Conservation (phyloP, 2,888 invertebrate species). For the Nudaria mundana region DNA sequence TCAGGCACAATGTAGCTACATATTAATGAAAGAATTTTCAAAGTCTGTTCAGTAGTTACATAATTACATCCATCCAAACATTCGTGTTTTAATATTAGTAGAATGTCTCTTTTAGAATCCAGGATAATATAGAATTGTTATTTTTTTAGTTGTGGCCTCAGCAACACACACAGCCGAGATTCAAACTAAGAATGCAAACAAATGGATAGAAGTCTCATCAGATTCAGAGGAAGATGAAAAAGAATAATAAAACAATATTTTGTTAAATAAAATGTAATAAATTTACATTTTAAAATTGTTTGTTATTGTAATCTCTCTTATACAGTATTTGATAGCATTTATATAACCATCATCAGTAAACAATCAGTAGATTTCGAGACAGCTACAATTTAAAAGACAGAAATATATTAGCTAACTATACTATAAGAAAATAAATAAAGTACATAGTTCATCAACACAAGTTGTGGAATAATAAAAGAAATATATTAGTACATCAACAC, state of each 20-base stretch:
- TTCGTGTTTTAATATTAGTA: too few species aligned
- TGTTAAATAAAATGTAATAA: constrained; percentile 67
- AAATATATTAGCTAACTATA: constrained; percentile 23
- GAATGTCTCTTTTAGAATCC: too few species aligned
- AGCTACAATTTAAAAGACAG: constrained; percentile 34
- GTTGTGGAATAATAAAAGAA: constrained; percentile 22
- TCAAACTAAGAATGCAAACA: constrained; percentile 51
- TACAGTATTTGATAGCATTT: constrained; percentile 49
- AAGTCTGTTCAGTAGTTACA: too few species aligned
- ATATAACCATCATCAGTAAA: constrained; percentile 56
- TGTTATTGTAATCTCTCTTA: constrained; percentile 62
- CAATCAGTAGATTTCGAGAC: constrained; percentile 45
- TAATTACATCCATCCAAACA: too few species aligned
- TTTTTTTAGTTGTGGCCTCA: constrained; percentile 59
- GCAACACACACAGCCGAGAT: constrained; percentile 63
- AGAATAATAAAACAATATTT: constrained; percentile 32
- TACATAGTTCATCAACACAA: constrained; percentile 19
- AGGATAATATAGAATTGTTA: too few species aligned
- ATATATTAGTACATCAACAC: constrained; percentile 22
- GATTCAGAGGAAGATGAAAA: constrained; percentile 64
- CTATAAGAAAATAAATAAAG: constrained; percentile 35
- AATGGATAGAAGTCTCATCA: constrained; percentile 75
- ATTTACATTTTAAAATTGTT: constrained; percentile 58
- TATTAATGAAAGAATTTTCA: too few species aligned
- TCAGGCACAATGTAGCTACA: too few species aligned